Base-by-base conservation (phyloP, 2,113 vertebrate species). In the Corythornis madagascariensis region DNA sequence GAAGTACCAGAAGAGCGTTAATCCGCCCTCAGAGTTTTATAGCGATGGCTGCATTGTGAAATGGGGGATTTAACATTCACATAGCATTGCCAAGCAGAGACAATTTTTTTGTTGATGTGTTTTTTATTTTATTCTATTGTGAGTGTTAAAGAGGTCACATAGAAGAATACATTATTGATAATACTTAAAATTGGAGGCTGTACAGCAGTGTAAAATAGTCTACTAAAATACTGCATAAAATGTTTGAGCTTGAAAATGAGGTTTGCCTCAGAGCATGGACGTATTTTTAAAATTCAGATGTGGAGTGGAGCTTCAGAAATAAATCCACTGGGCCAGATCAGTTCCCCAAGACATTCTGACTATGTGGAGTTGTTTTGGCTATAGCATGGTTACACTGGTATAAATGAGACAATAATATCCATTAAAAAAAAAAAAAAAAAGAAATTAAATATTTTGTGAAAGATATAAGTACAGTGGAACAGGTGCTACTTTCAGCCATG, bases 1-100 rank as follows among this genome's bases (percentile, higher is more conserved):
- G 97, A 98, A 98, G 98, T 97, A 98, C 98, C 97, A 95, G 98
- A 96, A 95, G 97, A 96, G 97, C 98, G 97, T 98, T 99, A 98
- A 99, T 98, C 98, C 95, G 92, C 98, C 98, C 97, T 98, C 97
- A 73, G 97, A 98, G 97, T 98, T 97, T 97, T 82, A 74, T 92
- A 77, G 97, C 64, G 66, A 97, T 96, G 97, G 89, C 97, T 98
- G 97, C 97, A 71, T 97, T 97, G 97, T 97, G 96, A 97, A 98
- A 98, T 97, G 97, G 97, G 97, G 97, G 96, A 97, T 97, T 98
- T 97, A 97, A 95, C 97, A 97, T 97, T 96, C 97, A 94, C 52
- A n/a, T 3, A 24, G 94, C 94, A 93, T 90, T 89, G 86, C 79
- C 84, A 73, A 85, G 84, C 16, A 3, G 61, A 97, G 83, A 81